phyloP scores from a whole-genome alignment of 2,888 invertebrate genomes.

The Arctia plantaginis region DNA sequence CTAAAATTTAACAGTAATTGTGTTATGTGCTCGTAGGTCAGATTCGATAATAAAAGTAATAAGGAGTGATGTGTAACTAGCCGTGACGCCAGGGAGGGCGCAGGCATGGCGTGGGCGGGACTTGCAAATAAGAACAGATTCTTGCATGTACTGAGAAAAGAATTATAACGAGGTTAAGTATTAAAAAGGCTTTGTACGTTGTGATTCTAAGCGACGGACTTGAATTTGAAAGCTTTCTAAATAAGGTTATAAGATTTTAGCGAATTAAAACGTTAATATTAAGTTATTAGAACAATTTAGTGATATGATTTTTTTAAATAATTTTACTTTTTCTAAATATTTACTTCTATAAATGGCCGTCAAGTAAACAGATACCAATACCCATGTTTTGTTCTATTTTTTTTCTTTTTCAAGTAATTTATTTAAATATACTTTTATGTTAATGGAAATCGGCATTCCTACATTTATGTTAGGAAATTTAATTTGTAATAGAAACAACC shows the following conservation, averaged over 20 bases:
- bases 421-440: no score
- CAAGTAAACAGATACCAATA: no score
- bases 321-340: neutral
- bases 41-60: slow-evolving; percentile 44
- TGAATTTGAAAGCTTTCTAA: neutral
- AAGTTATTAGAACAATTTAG: neutral
- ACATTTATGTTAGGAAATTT: no score
- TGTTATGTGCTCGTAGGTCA: slow-evolving; percentile 62
- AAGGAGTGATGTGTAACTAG: slow-evolving; percentile 54
- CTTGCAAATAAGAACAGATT: slow-evolving; percentile 34
- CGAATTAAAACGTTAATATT: neutral
- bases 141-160: slow-evolving; percentile 29
- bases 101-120: slow-evolving; percentile 17
- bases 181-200: slow-evolving; percentile 19
- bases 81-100: slow-evolving; percentile 36
- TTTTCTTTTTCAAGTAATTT: no score
- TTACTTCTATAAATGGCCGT: no score
- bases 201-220: slow-evolving; percentile 30
- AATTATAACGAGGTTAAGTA: slow-evolving; percentile 27
- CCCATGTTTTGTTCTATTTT: no score
- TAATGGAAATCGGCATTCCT: no score
- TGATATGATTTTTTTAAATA: neutral
- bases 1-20: slow-evolving; percentile 71
- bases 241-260: neutral
- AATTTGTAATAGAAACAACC: neutral